Evolutionary conservation across 2,113 vertebrate species (phyloP).

Genomic region (Grantiella picta): DNA sequence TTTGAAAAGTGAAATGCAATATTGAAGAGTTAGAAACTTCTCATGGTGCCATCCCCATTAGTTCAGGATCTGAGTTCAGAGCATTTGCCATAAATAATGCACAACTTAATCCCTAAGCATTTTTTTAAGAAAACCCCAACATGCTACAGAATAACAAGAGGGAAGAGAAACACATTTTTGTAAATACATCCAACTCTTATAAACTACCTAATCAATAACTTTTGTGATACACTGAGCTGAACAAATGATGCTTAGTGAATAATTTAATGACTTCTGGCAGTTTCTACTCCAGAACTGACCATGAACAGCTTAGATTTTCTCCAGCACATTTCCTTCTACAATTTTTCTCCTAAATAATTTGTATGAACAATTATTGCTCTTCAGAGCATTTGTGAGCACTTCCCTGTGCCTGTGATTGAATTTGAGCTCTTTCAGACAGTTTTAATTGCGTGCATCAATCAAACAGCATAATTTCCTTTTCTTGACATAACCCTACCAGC

Average conservation of each 20-base stretch:
- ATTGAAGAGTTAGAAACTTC: not conserved
- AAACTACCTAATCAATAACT: not conserved
- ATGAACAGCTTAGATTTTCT: not conserved
- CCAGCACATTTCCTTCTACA: not conserved
- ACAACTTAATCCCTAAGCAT: not conserved
- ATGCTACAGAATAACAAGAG: not conserved
- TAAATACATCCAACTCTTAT: not conserved
- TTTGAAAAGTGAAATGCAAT: not conserved
- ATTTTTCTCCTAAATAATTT: constrained; percentile 2
- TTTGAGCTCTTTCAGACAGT: not conserved
- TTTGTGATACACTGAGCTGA: not conserved
- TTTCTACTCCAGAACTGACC: not conserved
- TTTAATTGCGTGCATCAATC: not conserved
- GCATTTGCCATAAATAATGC: not conserved
- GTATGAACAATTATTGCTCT: not conserved
- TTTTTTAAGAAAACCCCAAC: not conserved
- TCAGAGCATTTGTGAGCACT: not conserved
- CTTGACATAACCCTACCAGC: not conserved
- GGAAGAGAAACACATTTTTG: not conserved
- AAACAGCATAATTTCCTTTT: not conserved
- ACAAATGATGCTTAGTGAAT: not conserved
- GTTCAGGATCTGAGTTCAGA: not conserved
- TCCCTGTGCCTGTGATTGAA: not conserved
- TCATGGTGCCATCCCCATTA: not conserved
- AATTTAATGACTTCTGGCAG: constrained; percentile 2